These are phyloP conservation scores for Acronicta leporina DNA, from an alignment of 2,888 invertebrate genomes.

Conservation along the genomic window DNA sequence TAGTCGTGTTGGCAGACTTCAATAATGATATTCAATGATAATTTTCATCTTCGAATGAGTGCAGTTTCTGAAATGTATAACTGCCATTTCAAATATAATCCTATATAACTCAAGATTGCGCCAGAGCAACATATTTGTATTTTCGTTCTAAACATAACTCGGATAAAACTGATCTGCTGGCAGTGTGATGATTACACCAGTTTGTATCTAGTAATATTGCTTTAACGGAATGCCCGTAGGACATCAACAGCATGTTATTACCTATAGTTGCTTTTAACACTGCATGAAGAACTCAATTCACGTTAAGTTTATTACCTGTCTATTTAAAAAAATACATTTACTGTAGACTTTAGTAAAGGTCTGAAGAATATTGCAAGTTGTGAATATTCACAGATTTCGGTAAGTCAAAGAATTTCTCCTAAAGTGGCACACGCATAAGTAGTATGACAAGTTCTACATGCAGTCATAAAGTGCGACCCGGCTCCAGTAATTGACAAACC, in stretches of 20 bases:
- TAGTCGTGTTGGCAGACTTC: too few species aligned
- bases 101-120: conserved; percentile 28
- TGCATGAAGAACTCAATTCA: conserved; percentile 5
- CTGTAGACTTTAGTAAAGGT: neutral
- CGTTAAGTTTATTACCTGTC: neutral
- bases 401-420: conserved; percentile 58
- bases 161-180: conserved; percentile 37
- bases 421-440: conserved; percentile 53
- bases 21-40: neutral
- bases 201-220: conserved; percentile 24
- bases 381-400: conserved; percentile 51
- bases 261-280: conserved; percentile 8
- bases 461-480: conserved; percentile 54
- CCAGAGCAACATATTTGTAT: conserved; percentile 36
- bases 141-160: conserved; percentile 46
- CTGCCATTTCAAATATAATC: conserved; percentile 41
- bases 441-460: conserved; percentile 56
- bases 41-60: conserved; percentile 2
- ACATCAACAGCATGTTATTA: conserved; percentile 28
- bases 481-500: conserved; percentile 57
- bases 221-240: conserved; percentile 31
- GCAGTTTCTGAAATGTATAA: conserved; percentile 22
- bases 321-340: neutral
- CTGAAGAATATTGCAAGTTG: conserved; percentile 12
- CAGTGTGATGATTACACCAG: conserved; percentile 35